Base-by-base conservation (phyloP, 23 tunicate species). In the Pegea sp. region DNA sequence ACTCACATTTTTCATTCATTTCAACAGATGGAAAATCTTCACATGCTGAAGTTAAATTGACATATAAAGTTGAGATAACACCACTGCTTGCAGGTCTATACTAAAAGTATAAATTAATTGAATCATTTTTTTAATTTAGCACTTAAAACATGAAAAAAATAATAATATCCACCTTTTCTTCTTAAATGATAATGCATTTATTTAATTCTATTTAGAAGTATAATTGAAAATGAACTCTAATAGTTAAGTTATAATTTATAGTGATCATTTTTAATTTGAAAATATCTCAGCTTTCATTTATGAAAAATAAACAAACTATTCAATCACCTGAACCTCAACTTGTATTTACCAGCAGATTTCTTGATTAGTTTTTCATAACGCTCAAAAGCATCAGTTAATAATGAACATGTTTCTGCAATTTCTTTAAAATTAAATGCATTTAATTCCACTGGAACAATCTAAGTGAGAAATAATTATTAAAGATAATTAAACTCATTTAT, bases 11-110 rank as follows among this genome's bases (percentile, higher is more conserved):
- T 55, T 71, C 78, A 26, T 80, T 71, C 93, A 80, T 80, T 32
- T 80, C 69, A n/a, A 71, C 29, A 56, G 70, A 60, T 6, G 93
- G 93, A 54, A 59, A 71, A 27, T 61, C 66, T 61, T 80, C 93
- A 80, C 93, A 80, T 21, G 59, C 48, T 5, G 71, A 53, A 74
- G 66, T 66, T 38, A 80, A 49, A 38, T 64, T 72, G 11, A 80
- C 64, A 34, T 71, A 53, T 25, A 80, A 46, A n/a, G 61, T 26
- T 19, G 73, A 58, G 32, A 80, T 43, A 31, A 70, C 13, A 8
- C 20, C 33, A 22, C 67, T 18, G 33, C 38, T 57, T 0, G 30
- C 3, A 3, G 68, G 68, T 31, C 74, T 75, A 54, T 22, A 64
- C 4, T 24, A 22, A 56, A 42, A 30, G n/a, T n/a, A 57, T 44